Conservation (phyloP, 2,113 vertebrate species). For the Pardalotus punctatus region DNA sequence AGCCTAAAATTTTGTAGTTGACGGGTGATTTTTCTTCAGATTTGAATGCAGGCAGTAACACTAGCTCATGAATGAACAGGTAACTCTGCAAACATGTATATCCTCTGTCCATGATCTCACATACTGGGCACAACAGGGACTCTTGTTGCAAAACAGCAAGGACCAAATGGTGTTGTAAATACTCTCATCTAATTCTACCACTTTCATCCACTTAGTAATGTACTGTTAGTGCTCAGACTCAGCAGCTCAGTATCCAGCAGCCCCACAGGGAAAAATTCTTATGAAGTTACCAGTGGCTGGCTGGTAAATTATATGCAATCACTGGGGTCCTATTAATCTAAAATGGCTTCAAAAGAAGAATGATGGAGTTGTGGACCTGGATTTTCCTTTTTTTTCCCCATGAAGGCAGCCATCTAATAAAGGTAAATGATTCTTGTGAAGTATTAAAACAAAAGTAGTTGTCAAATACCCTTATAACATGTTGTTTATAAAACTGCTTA, state of each 20-base stretch:
- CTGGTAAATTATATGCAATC: conserved; percentile 53
- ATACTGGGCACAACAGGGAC: conserved; percentile 71
- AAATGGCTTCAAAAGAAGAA: conserved; percentile 72
- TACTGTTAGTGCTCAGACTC: conserved; percentile 54
- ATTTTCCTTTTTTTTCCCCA: neutral
- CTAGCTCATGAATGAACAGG: conserved; percentile 13
- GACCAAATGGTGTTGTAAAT: conserved; percentile 78
- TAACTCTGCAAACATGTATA: conserved; percentile 38
- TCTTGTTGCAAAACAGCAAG: conserved; percentile 66
- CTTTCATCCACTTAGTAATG: conserved; percentile 81
- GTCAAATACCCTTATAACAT: neutral
- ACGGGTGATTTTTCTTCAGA: neutral
- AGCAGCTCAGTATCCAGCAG: conserved; percentile 59
- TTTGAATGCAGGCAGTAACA: neutral
- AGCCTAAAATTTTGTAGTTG: neutral
- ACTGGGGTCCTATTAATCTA: conserved; percentile 70
- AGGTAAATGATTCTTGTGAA: conserved; percentile 18
- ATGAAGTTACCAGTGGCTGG: conserved; percentile 63
- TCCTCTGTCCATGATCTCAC: conserved; percentile 7
- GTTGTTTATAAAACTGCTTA: neutral
- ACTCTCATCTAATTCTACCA: conserved; percentile 77
- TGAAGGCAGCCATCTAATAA: conserved; percentile 2
- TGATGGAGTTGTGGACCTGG: neutral
- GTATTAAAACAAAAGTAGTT: neutral
- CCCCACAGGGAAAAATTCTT: conserved; percentile 68